Base-by-base conservation (phyloP, 2,113 vertebrate genomes). In the Sapajus apella region DNA sequence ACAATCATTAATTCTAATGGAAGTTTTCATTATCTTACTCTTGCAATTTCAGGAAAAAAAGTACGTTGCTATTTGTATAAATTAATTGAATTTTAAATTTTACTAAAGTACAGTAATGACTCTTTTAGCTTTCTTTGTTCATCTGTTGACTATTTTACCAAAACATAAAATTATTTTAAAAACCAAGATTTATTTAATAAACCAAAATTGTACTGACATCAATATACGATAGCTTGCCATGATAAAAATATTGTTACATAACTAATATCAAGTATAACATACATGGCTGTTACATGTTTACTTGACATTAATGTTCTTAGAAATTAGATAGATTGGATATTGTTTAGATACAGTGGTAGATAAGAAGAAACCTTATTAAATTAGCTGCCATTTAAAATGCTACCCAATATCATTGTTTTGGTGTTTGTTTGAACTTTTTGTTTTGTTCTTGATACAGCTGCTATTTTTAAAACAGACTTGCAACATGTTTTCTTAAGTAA, bases 361-460 rank as follows among this genome's bases (percentile, higher is more conserved):
- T 94, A 89, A 40, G 91, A 97, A 91, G 30, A 91, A 70, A 58
- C 43, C 8, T 61, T 23, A 75, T 86, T 93, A 79, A 90, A 32
- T 86, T 97, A 83, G 9, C 96, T 95, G 47, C 92, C 75, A 97
- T 97, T 97, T 97, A 95, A 96, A 87, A 76, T 81, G 17, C 92
- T 90, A 17, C 77, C 93, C 81, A 4, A 90, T 97, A 96, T 96
- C 93, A 92, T 96, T 98, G 98, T 86, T 61, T 82, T 82, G 32
- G 45, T 92, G 56, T 90, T 94, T 98, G 79, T 97, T 98, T 97
- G 97, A 98, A 97, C 85, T 98, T 98, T 98, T 96, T 97, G 88
- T 98, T 98, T 97, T 98, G 86, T 97, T 97, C 97, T 64, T 97
- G 86, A 97, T 97, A 98, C 95, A 98, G 98, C 98, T 98, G 95